A percentile compares a stretch with the other conserved stretches of the same genome.
Conservation (phyloP, 2,888 invertebrate genomes). For the Eupithecia tripunctaria region DNA sequence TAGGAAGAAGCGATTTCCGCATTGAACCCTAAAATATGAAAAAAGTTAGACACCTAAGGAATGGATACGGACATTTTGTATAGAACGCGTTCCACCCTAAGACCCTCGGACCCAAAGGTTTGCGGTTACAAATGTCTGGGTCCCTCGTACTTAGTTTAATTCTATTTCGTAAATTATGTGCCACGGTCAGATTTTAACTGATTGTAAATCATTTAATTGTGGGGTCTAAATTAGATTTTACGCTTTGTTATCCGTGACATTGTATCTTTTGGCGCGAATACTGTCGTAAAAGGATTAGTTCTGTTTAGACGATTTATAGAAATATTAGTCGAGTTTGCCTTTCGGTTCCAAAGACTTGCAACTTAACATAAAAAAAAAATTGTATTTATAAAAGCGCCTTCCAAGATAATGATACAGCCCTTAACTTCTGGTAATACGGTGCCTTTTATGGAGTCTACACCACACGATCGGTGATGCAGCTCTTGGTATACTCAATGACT, state of each 20-base stretch:
- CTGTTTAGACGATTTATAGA: background rate
- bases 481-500: no score
- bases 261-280: conserved; percentile 5
- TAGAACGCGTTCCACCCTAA: conserved; percentile 8
- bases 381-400: no score
- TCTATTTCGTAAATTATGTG: conserved; percentile 41
- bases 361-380: no score
- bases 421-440: no score
- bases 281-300: background rate
- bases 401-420: no score
- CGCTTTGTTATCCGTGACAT: conserved; percentile 13
- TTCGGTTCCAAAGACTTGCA: background rate
- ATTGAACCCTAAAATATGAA: background rate
- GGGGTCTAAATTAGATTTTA: conserved; percentile 18
- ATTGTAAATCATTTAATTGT: conserved; percentile 37
- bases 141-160: conserved; percentile 40
- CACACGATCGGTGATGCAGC: no score
- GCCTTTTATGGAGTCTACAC: no score
- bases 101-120: conserved; percentile 33
- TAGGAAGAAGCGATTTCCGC: background rate
- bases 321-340: background rate
- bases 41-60: background rate
- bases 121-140: conserved; percentile 40
- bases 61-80: background rate
- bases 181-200: conserved; percentile 35